Evolutionary conservation across 2,113 vertebrate species (phyloP).

Genomic region (Nicator chloris): DNA sequence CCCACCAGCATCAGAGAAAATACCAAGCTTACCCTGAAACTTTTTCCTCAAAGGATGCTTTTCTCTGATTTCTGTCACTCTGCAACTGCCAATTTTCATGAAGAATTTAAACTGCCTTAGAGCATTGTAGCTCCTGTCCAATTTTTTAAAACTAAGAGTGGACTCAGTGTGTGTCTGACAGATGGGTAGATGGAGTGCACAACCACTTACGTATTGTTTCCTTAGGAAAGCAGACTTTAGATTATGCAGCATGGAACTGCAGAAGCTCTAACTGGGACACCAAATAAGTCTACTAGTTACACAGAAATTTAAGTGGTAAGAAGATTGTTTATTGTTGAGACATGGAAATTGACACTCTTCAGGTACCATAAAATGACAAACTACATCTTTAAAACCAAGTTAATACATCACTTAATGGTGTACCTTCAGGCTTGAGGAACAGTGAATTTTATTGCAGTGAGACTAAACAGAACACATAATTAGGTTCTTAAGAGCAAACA

Average conservation of each 20-base stretch:
- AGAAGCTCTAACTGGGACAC: background rate
- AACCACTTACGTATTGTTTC: background rate
- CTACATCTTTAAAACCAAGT: background rate
- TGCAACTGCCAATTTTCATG: background rate
- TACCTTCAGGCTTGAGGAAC: background rate
- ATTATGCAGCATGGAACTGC: background rate
- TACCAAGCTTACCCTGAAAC: background rate
- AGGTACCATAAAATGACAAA: background rate
- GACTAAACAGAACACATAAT: background rate
- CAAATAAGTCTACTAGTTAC: background rate
- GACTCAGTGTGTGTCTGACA: background rate
- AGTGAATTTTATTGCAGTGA: background rate
- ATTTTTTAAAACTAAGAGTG: background rate
- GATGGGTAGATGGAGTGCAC: background rate
- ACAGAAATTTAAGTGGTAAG: background rate
- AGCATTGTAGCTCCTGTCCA: background rate
- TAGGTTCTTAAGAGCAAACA: background rate
- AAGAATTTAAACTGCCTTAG: background rate
- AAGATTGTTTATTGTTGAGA: background rate
- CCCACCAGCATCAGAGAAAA: background rate
- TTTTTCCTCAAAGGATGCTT: background rate
- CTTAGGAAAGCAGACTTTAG: background rate
- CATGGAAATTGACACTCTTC: background rate
- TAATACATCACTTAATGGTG: background rate
- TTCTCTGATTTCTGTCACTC: background rate